Base-by-base conservation (phyloP, 1,140 invertebrate genomes). In the Drosophila kikkawai region DNA sequence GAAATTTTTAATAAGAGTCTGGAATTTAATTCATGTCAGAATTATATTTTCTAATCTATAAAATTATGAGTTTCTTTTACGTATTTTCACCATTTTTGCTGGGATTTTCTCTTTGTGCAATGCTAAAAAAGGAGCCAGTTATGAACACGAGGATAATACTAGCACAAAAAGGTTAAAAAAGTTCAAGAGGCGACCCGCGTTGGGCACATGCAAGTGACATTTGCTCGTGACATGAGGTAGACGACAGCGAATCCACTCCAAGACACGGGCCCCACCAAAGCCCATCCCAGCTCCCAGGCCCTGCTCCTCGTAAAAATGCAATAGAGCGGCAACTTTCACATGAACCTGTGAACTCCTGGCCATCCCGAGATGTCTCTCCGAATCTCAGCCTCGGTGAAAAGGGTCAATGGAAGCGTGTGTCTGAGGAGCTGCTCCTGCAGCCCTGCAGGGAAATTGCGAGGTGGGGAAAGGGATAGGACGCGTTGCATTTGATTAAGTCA, bases 211-310 rank as follows among this genome's bases (percentile, higher is more conserved):
- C 85, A 71, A 88, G 84, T 88, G 84, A 88, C 84, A 88, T 88
- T 90, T 90, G 85, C 85, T 88, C 84, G 84, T 90, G 84, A 88
- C 81, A 84, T 90, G 77, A 80, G 80, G 84, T 80, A 86, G 82
- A 84, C 81, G 81, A 59, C 53, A 76, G 45, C 66, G 70, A 67
- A 63, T 71, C 80, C 84, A 88, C 84, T 88, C 78, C 34, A 88
- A 90, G 84, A 84, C 63, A 60, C 65, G 44, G 36, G 22, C 57
- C 26, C 57, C 48, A 53, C 73, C 59, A 48, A 55, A 53, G 34
- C 39, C 44, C 57, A 47, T 39, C 51, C 71, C 48, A 13, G 8
- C 15, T 9, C 13, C 13, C 12, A 32, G 9, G 41, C 47, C 4
- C 34, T 55, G 13, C 45, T 41, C 19, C 60, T 45, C 53, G 42